A percentile compares a stretch with the other conserved stretches of the same genome.
Evolutionary conservation across 2,888 invertebrate genomes (phyloP).

Genomic region (Tetramorium bicarinatum): DNA sequence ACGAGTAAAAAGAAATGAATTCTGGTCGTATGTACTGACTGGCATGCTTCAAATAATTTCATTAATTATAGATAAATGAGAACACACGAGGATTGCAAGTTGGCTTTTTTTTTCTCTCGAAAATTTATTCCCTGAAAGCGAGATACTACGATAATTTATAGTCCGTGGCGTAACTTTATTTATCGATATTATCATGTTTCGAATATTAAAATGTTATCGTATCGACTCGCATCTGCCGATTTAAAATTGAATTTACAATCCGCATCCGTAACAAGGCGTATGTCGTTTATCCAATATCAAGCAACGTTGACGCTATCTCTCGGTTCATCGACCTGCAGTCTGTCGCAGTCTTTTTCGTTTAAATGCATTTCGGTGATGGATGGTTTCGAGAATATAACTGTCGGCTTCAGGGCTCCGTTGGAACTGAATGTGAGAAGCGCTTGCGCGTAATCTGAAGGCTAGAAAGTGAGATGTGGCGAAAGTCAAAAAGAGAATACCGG

Average conservation of each 20-base stretch:
- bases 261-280: slow-evolving; percentile 53
- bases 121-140: slow-evolving; percentile 11
- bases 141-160: not conserved
- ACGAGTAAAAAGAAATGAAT: not conserved
- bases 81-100: not conserved
- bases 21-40: not conserved
- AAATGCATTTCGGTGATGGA: slow-evolving; percentile 64
- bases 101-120: not conserved
- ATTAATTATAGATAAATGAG: not conserved
- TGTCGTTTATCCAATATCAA: slow-evolving; percentile 60
- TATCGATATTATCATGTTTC: not conserved
- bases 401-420: slow-evolving; percentile 14
- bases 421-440: slow-evolving; percentile 22
- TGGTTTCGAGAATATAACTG: slow-evolving; percentile 54
- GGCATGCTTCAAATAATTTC: not conserved
- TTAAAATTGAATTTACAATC: slow-evolving; percentile 59
- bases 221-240: not conserved
- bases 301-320: slow-evolving; percentile 57
- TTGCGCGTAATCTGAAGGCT: slow-evolving; percentile 30
- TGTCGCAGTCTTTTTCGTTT: slow-evolving; percentile 56
- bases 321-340: slow-evolving; percentile 42
- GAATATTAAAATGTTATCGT: slow-evolving; percentile 29
- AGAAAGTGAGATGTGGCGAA: slow-evolving; percentile 50
- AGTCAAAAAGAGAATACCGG: slow-evolving; percentile 41
- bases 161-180: not conserved